Evolutionary conservation across 2,113 vertebrate genomes (phyloP).

Genomic region (Ptychochromis oligacanthus): DNA sequence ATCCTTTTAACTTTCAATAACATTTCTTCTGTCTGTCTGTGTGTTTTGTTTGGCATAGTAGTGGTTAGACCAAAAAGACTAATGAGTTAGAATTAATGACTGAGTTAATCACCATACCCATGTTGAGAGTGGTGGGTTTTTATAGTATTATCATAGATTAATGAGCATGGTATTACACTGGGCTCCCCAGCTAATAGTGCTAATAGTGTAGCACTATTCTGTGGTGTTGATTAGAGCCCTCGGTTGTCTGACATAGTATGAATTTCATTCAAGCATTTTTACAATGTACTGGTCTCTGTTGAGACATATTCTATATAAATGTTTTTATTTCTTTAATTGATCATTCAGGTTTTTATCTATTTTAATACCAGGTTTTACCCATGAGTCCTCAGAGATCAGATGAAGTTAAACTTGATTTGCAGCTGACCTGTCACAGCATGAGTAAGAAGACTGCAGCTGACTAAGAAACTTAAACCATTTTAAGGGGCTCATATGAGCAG

Average conservation of each 20-base stretch:
- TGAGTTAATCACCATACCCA: conserved; percentile 42
- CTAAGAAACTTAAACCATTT: neutral
- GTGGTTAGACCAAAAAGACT: conserved; percentile 28
- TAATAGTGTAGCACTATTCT: conserved; percentile 12
- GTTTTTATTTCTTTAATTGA: neutral
- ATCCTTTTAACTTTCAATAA: neutral
- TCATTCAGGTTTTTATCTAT: neutral
- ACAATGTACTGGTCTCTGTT: neutral
- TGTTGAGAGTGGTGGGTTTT: conserved; percentile 48
- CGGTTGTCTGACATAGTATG: neutral
- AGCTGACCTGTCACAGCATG: neutral
- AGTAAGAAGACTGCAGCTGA: neutral
- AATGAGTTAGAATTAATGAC: conserved; percentile 52
- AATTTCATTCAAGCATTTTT: neutral
- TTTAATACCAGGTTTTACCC: neutral
- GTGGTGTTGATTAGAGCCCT: conserved; percentile 22
- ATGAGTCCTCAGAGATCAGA: neutral
- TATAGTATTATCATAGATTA: conserved; percentile 56
- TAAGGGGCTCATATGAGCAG: neutral
- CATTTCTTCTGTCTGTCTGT: neutral
- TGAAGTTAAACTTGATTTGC: neutral
- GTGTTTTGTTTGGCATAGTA: conserved; percentile 27
- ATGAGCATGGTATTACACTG: conserved; percentile 51
- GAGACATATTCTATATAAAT: neutral
- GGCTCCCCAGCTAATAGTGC: conserved; percentile 39